Evolutionary conservation across 1,140 invertebrate species (phyloP).

Genomic region (Monochamus saltuarius): DNA sequence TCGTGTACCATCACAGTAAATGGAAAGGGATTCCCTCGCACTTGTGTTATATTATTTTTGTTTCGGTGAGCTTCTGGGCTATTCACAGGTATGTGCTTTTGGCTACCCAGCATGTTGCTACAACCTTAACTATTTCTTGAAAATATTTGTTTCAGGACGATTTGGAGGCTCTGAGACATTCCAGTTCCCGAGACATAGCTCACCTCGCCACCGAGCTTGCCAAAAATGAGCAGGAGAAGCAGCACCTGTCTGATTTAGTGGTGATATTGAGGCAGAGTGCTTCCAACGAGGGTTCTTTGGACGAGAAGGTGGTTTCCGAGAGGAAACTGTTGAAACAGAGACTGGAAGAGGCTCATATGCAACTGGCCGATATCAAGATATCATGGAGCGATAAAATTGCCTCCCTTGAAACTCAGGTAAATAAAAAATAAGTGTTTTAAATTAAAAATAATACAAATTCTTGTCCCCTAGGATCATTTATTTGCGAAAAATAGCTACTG

Average conservation of each 20-base stretch:
- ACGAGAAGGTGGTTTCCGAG: constrained; percentile 64
- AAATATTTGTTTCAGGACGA: constrained; percentile 62
- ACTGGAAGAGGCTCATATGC: constrained; percentile 79
- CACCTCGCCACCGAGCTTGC: constrained; percentile 61
- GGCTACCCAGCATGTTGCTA: not conserved
- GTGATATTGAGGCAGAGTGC: constrained; percentile 63
- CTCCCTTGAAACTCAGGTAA: constrained; percentile 79
- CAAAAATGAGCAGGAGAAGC: constrained; percentile 63
- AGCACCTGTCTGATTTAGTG: constrained; percentile 66
- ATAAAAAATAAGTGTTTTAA: no score
- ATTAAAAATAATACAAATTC: no score
- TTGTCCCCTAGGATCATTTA: no score
- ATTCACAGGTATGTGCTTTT: constrained; percentile 45
- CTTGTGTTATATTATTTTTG: constrained; percentile 15
- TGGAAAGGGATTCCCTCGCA: not conserved
- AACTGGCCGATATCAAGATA: constrained; percentile 83
- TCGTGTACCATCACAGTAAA: no score
- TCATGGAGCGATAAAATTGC: constrained; percentile 88
- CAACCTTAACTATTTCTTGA: constrained; percentile 1
- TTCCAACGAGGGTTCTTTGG: constrained; percentile 54
- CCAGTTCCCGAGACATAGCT: constrained; percentile 62
- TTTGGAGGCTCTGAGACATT: constrained; percentile 65
- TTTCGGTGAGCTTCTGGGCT: constrained; percentile 32
- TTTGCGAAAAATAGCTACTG: no score
- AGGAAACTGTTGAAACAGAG: constrained; percentile 70